Evolutionary conservation across 2,888 invertebrate genomes (phyloP), one percentile per base, ranked within the genome.

Genomic region (Craniophora ligustri): DNA sequence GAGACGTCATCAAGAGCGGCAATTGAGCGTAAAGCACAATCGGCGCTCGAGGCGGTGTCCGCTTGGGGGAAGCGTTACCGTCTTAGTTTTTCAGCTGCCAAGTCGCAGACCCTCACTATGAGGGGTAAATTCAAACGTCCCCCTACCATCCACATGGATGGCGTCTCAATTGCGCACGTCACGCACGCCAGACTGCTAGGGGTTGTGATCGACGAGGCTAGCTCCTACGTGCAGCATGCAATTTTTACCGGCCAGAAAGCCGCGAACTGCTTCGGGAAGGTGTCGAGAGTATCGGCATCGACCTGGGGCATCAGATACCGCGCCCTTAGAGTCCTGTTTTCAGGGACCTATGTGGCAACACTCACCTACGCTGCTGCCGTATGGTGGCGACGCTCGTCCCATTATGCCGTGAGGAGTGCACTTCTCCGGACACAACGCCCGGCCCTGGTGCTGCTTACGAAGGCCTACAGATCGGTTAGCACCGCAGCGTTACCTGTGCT

Each of bases 271-370:
- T 31, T 31, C 15, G 31, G 31, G 14, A 31, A 31, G 31, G 3
- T 31, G 14, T 14, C 14, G 14, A 31, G 31, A 31, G 31, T 39
- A 8, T 23, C 14, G 5, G 64, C 76, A 0, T 64, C 76, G 5
- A 39, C 67, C 2, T 76, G 75, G 69, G 72, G 76, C 0, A 6
- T 76, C 0, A 15, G 54, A 10, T 77, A 68, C 15, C 31, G 40
- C 0, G 68, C 62, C 1, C 66, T 77, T 5, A 19, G 11, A 2
- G n/a, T 42, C 18, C 34, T 46, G 21, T 1, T 10, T 0, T 0
- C 47, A 42, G 31, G 61, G 23, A 31, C 51, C 14, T 23, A 48
- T 44, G n/a, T 48, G 51, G 34, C 89, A 87, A 41, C n/a, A 5
- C 3, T 34, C 1, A 34, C 34, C 4, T 34, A 34, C n/a, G 34